Base-by-base conservation (phyloP, 2,888 invertebrate species). In the Elegia similella region DNA sequence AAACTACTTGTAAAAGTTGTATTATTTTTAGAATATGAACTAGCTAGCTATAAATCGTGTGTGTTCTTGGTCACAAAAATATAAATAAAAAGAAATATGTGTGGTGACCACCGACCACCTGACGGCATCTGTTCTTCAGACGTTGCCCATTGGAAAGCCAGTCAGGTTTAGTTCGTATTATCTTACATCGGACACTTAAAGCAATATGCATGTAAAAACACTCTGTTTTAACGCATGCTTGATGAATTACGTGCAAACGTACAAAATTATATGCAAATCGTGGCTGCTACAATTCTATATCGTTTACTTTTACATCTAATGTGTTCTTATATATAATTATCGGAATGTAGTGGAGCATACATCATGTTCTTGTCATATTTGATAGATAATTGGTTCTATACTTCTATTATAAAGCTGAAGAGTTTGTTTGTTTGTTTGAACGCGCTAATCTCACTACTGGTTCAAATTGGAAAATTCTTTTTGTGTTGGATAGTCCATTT, bases 151-250 rank as follows among this genome's bases (percentile, higher is more conserved):
- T 73, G 73, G 66, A 71, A 76, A 79, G 80, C 78, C 69, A 68
- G 78, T 76, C 72, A 62, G 70, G 72, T 78, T 80, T 75, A 79
- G 74, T 73, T 65, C 68, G 77, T 85, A 82, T 82, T 84, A 83
- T 73, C 76, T 86, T 84, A 80, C 82, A 80, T 75, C 75, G 66
- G 64, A 74, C 75, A 78, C 73, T 74, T 73, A 72, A 71, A 62
- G 68, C 70, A 71, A 69, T 70, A 70, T 73, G 71, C 69, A 67
- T 63, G 62, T 62, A 58, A 67, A 68, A 72, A 72, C 53, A 48
- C 50, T 64, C 60, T 64, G 62, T 55, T 55, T 43, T 55, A 55
- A 44, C 54, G 57, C 59, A 34, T 7, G 29, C 55, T 46, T 53
- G 48, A 42, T 17, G 47, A 48, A 53, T 57, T 53, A 57, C 57